Conservation (phyloP, 2,888 invertebrate genomes). For the Crepidodera aurea region DNA sequence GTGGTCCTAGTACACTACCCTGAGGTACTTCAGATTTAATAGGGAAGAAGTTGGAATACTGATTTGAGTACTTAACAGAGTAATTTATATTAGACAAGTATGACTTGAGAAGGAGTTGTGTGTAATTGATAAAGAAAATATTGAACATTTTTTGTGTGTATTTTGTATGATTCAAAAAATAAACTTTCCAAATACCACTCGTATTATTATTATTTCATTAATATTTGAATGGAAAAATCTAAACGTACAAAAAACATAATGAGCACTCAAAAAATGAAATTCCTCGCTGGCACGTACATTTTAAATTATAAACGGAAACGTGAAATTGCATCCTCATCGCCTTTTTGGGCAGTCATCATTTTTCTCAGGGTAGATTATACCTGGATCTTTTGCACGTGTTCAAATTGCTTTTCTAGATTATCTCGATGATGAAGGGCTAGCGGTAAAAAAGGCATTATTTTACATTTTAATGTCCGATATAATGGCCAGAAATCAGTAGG, state of each 20-base stretch:
- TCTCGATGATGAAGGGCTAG: constrained; percentile 41
- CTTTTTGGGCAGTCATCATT: constrained; percentile 2
- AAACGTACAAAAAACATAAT: not conserved
- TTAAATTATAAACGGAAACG: not conserved
- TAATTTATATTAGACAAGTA: too few relatives aligned
- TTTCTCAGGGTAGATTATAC: constrained; percentile 20
- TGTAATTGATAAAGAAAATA: too few relatives aligned
- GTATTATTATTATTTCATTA: too few relatives aligned
- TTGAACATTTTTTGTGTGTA: too few relatives aligned
- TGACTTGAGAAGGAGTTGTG: too few relatives aligned
- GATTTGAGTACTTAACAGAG: too few relatives aligned
- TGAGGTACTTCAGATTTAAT: too few relatives aligned
- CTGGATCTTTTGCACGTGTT: constrained; percentile 49
- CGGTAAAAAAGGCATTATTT: constrained; percentile 46
- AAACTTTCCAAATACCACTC: too few relatives aligned
- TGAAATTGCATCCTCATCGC: not conserved
- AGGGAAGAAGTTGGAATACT: too few relatives aligned
- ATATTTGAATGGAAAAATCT: not conserved
- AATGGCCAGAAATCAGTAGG: constrained; percentile 46
- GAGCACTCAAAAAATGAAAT: not conserved
- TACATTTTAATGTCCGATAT: constrained; percentile 45
- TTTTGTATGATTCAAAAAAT: too few relatives aligned
- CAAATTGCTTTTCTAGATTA: constrained; percentile 47
- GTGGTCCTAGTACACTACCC: too few relatives aligned
- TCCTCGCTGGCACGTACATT: not conserved